A percentile compares a stretch with the other conserved stretches of the same genome.
phyloP scores from a whole-genome alignment of 1,140 invertebrate genomes.

The Argopecten irradians region DNA sequence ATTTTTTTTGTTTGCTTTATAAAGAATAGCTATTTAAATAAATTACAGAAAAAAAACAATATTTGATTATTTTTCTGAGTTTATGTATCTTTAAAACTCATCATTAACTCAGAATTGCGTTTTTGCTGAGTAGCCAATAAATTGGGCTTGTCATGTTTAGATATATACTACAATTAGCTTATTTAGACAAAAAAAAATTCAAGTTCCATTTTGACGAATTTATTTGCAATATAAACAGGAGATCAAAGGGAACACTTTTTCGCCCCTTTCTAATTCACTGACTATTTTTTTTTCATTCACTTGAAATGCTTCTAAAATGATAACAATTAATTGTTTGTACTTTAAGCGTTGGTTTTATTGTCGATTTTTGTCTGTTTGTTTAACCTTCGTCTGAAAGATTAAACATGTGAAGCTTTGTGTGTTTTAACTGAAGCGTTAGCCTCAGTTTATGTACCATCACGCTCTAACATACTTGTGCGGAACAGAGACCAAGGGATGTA shows the following conservation, averaged over 20 bases:
- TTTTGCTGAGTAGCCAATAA: no score
- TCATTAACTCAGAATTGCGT: no score
- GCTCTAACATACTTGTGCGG: background rate
- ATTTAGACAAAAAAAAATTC: no score
- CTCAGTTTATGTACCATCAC: background rate
- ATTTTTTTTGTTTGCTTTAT: no score
- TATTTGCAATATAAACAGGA: background rate
- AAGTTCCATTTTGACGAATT: background rate
- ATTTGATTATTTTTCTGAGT: no score
- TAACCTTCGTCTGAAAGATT: background rate
- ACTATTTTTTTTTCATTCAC: background rate
- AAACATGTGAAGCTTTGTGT: background rate
- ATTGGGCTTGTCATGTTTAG: background rate
- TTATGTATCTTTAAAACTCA: no score
- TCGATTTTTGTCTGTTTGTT: background rate
- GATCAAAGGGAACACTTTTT: background rate
- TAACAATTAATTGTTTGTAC: conserved; percentile 1
- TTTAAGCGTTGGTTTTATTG: background rate
- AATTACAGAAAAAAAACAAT: no score
- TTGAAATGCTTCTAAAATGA: background rate
- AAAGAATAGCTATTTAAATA: no score
- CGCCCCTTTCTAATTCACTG: background rate
- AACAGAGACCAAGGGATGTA: background rate
- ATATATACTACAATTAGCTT: background rate
- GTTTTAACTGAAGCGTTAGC: background rate